These are phyloP conservation scores for Acrobasis consociella DNA, from an alignment of 2,888 invertebrate species.

Conservation along the genomic window DNA sequence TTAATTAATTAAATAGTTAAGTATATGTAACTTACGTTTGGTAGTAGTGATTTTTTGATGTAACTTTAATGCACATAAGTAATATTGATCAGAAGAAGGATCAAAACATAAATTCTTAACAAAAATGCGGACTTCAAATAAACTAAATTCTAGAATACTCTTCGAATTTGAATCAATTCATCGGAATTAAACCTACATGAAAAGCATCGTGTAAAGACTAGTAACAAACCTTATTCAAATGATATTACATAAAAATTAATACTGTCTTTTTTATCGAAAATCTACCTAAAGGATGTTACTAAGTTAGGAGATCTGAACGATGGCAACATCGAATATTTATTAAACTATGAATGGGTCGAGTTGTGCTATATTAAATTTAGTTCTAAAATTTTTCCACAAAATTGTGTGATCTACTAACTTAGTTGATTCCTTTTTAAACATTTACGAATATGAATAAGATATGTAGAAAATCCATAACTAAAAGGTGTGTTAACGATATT, in stretches of 20 bases:
- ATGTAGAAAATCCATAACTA: slow-evolving; percentile 21
- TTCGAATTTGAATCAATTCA: neutral
- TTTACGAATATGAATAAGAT: slow-evolving; percentile 21
- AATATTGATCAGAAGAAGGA: slow-evolving; percentile 2
- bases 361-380: too few relatives aligned
- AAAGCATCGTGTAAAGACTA: neutral
- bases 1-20: too few relatives aligned
- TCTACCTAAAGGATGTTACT: too few relatives aligned
- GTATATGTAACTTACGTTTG: too few relatives aligned
- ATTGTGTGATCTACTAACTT: too few relatives aligned
- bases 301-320: too few relatives aligned
- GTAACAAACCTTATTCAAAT: slow-evolving; percentile 8
- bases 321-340: too few relatives aligned
- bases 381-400: too few relatives aligned
- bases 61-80: neutral
- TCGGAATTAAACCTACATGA: neutral
- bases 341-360: too few relatives aligned
- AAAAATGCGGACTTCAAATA: slow-evolving; percentile 9
- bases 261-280: too few relatives aligned
- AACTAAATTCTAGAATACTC: neutral
- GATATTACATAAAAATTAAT: neutral
- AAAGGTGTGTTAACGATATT: slow-evolving; percentile 65
- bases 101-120: neutral
- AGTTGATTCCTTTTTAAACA: neutral
- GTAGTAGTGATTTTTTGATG: neutral